Evolutionary conservation across 1,140 invertebrate genomes (phyloP), one percentile per base, ranked within the genome.

Genomic region (Adoxophyes honmai): DNA sequence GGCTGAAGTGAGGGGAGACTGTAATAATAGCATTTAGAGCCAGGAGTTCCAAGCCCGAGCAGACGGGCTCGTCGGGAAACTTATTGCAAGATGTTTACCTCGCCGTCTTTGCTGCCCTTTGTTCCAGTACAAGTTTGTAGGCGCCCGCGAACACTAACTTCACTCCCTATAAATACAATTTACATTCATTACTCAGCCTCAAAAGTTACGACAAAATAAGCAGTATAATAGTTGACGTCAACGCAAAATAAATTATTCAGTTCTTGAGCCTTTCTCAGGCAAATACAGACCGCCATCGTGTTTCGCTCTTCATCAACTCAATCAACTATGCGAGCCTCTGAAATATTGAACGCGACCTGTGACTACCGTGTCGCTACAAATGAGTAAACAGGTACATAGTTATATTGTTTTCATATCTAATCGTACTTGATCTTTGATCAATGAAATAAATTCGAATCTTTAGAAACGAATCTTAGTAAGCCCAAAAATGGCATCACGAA

Each of bases 71-170:
- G 55, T 66, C 62, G 73, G 64, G 60, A 74, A 80, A 80, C 69
- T 76, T 79, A 80, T 78, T 76, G 68, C 73, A 78, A 81, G 66
- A 81, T 80, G 78, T 81, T 79, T 81, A 79, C 69, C 42, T 68
- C 69, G 63, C 35, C 68, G 65, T 65, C 65, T 69, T 74, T 72
- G 54, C 64, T 60, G 67, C 64, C 76, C 70, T 79, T 84, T 79
- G 75, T 80, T 77, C 69, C 39, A 56, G 55, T 57, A 62, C 69
- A 84, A 84, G 72, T 84, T 80, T 53, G 66, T 68, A 76, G 75
- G 78, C 76, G 69, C 70, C 64, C 54, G 67, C 67, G 67, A 67
- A 79, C 69, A 66, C 62, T 70, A 72, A 75, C 67, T 73, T 71
- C 70, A 73, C 68, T 72, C 73, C 70, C 68, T 75, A 73, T 79